Percentiles rank a stretch among this genome's conserved stretches.
Evolutionary conservation across 1,140 invertebrate genomes (phyloP).

Genomic region (Babylonia areolata): DNA sequence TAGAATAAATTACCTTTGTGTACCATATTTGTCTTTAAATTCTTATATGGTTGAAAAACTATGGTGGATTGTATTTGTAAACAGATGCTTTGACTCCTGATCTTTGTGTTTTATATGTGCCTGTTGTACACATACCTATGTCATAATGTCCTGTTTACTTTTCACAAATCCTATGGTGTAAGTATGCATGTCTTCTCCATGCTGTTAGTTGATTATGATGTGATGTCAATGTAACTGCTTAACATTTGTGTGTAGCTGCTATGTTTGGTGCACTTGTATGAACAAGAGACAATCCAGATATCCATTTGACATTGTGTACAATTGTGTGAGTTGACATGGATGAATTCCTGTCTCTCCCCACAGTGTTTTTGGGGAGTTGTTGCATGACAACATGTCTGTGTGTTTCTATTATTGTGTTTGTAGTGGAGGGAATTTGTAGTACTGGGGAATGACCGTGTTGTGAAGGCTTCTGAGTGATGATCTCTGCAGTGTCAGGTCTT

Average conservation of each 20-base stretch:
- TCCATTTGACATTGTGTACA: conserved; percentile 6
- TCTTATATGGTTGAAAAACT: neutral
- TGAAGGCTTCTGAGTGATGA: neutral
- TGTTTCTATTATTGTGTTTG: neutral
- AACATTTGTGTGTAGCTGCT: neutral
- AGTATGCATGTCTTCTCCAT: neutral
- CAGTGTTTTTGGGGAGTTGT: neutral
- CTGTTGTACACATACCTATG: neutral
- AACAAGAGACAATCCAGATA: neutral
- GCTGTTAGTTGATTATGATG: neutral
- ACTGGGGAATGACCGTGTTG: neutral
- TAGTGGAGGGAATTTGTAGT: neutral
- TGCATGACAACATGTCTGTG: neutral
- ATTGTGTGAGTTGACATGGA: neutral
- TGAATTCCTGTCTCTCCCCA: neutral
- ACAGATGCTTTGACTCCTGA: neutral
- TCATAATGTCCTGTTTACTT: neutral
- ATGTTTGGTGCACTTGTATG: neutral
- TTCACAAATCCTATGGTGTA: neutral
- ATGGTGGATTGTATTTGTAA: too few species aligned
- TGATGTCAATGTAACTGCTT: neutral
- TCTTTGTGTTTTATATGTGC: neutral
- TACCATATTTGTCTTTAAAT: neutral
- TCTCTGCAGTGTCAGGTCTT: too few species aligned
- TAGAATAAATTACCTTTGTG: neutral